Evolutionary conservation across 2,797 vertebrate species (phyloP).

Genomic region (Myoxocephalus aenaeus): DNA sequence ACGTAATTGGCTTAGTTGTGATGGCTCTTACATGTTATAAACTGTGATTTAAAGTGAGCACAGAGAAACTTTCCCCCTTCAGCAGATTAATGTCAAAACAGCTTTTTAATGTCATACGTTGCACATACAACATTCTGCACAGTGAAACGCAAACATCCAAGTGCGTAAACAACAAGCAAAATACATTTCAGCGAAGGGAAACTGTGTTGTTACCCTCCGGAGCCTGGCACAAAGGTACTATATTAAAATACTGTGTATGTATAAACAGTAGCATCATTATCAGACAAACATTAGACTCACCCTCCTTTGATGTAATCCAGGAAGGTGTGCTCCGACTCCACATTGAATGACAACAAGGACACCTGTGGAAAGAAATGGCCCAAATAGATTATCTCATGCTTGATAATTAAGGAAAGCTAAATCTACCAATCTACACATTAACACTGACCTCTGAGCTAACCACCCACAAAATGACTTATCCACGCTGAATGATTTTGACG

Average conservation of each 20-base stretch:
- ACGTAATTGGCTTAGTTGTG: not conserved
- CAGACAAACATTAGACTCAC: slow-evolving; percentile 81
- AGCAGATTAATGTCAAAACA: slow-evolving; percentile 7
- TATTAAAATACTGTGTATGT: not conserved
- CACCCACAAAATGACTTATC: slow-evolving; percentile 59
- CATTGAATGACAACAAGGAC: slow-evolving; percentile 91
- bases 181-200: not conserved
- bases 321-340: slow-evolving; percentile 95
- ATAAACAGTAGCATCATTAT: slow-evolving; percentile 9
- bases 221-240: not conserved
- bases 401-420: slow-evolving; percentile 43
- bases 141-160: slow-evolving; percentile 5
- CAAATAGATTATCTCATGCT: slow-evolving; percentile 43
- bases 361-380: slow-evolving; percentile 82
- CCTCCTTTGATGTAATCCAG: slow-evolving; percentile 98
- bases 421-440: slow-evolving; percentile 54
- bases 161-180: not conserved
- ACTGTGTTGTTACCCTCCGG: not conserved
- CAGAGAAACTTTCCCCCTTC: not conserved
- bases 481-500: slow-evolving; percentile 33
- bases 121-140: not conserved
- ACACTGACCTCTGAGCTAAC: slow-evolving; percentile 59
- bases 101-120: not conserved
- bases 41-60: not conserved
- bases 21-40: not conserved